Evolutionary conservation across 2,888 invertebrate species (phyloP).

Genomic region (Caenorhabditis wallacei): DNA sequence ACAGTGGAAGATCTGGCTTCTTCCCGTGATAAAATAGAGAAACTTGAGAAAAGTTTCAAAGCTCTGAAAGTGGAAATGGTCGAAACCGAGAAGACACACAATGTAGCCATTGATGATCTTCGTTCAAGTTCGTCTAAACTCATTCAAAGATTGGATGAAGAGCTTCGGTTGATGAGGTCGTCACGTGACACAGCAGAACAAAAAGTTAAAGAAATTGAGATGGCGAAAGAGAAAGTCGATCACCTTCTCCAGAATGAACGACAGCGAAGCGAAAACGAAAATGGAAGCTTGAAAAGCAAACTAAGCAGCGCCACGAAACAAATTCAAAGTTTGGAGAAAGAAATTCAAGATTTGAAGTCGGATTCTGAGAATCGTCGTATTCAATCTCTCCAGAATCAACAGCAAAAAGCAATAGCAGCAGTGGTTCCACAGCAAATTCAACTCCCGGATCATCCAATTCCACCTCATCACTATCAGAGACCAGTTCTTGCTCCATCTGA

Average conservation of each 20-base stretch:
- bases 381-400: constrained; percentile 26
- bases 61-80: constrained; percentile 8
- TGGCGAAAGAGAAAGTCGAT: constrained; percentile 54
- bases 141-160: constrained; percentile 56
- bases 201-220: constrained; percentile 44
- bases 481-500: constrained; percentile 43
- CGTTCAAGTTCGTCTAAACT: constrained; percentile 43
- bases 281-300: constrained; percentile 41
- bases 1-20: constrained; percentile 41
- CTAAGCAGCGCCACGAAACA: constrained; percentile 28
- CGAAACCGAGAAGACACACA: constrained; percentile 36
- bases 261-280: constrained; percentile 54
- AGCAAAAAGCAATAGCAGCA: constrained; percentile 44
- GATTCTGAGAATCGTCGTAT: constrained; percentile 40
- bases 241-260: constrained; percentile 55
- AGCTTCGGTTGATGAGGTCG: constrained; percentile 40
- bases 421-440: constrained; percentile 48
- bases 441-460: constrained; percentile 14
- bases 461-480: constrained; percentile 32
- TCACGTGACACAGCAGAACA: constrained; percentile 45
- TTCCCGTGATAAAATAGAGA: constrained; percentile 15
- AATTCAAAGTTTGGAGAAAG: constrained; percentile 42
- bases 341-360: constrained; percentile 41
- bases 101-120: constrained; percentile 46
- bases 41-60: constrained; percentile 32